Base-by-base conservation (phyloP, 2,113 vertebrate genomes). In the Carollia perspicillata region DNA sequence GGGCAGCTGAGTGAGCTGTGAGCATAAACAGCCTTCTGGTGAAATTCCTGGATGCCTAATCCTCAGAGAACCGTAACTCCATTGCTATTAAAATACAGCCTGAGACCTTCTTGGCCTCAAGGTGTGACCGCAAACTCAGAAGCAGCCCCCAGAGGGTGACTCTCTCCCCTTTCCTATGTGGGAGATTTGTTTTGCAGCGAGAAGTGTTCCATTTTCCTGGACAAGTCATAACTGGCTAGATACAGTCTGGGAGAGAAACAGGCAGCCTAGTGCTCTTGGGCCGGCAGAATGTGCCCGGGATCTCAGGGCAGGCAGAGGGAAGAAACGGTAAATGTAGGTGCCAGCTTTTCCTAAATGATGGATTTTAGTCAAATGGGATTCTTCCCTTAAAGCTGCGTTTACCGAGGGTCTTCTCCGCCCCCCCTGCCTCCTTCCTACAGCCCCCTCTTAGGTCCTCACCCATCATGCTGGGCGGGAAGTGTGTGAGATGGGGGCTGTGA, bases 121-220 rank as follows among this genome's bases (percentile, higher is more conserved):
- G 94, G 95, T 97, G 94, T 95, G 96, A 97, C 66, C 81, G 28
- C 60, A 79, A 80, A 87, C 84, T 81, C 81, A 81, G 87, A 85
- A 83, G 74, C 42, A 84, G 80, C 75, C 88, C 94, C 95, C 22
- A 35, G 80, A 81, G 74, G 84, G 77, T 68, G 87, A 95, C 94
- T 90, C 10, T 47, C 26, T 93, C 89, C 58, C 35, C 18, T 92
- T 83, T 79, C 66, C 42, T 78, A 47, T 0, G 4, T 30, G 49
- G 68, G 77, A 53, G 49, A 35, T 69, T 95, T 80, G 65, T 90
- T 90, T 93, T 92, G 71, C 49, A 92, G 22, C 0, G 18, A 65
- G 80, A 81, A 58, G 28, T 4, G 20, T 28, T 86, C 80, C 12
- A 0, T 81, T 95, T 95, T 92, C 72, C 53, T 78, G 75, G 79